phyloP scores from a whole-genome alignment of 2,113 vertebrate genomes.

The Tetrax tetrax region DNA sequence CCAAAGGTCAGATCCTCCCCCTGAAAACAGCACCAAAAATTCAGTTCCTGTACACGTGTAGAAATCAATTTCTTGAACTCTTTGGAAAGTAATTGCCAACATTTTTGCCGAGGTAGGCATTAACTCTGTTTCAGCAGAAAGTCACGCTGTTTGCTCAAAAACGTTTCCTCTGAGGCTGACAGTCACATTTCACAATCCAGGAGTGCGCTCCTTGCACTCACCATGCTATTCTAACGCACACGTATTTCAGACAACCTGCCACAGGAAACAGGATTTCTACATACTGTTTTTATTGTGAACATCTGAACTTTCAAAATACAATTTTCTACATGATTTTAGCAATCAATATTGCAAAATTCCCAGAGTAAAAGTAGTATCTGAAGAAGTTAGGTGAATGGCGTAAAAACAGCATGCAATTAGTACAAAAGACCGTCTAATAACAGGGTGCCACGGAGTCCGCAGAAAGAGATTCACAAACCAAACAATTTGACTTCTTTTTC shows the following conservation, averaged over 20 bases:
- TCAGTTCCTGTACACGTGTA: neutral
- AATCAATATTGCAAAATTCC: neutral
- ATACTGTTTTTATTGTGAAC: neutral
- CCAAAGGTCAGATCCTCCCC: neutral
- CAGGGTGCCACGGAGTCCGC: neutral
- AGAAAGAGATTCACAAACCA: neutral
- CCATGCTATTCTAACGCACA: neutral
- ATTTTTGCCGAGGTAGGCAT: fast-evolving
- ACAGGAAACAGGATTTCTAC: neutral
- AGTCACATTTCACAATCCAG: neutral
- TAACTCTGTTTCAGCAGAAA: neutral
- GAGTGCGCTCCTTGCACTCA: neutral
- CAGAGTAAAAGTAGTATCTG: neutral
- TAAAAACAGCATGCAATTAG: neutral
- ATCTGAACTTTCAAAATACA: neutral
- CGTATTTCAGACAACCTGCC: neutral
- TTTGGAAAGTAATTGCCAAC: neutral
- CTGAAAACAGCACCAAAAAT: neutral
- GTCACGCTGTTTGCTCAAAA: neutral
- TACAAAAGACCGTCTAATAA: neutral
- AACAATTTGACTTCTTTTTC: neutral
- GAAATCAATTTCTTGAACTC: neutral
- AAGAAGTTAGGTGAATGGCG: neutral
- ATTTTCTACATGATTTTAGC: neutral
- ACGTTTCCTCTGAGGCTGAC: neutral